These are phyloP conservation scores for Eilema caniola DNA, from an alignment of 2,888 invertebrate genomes.

Conservation along the genomic window DNA sequence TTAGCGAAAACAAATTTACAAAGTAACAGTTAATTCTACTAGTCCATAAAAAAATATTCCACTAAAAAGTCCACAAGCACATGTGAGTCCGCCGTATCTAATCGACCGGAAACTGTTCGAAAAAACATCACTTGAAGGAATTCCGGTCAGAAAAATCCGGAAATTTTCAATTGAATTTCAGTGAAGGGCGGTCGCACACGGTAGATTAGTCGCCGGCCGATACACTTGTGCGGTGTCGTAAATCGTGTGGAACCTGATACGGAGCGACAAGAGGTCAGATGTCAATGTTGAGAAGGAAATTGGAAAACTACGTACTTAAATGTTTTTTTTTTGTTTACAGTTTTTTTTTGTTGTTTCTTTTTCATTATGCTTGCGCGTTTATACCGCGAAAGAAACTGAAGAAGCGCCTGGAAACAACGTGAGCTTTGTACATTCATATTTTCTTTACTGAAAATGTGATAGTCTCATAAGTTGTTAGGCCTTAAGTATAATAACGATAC, in stretches of 20 bases:
- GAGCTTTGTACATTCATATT: no score
- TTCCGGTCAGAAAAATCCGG: conserved; percentile 62
- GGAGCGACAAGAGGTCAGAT: conserved; percentile 39
- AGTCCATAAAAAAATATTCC: background rate
- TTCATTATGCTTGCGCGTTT: background rate
- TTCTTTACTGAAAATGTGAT: no score
- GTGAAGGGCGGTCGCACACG: conserved; percentile 70
- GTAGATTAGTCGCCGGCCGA: conserved; percentile 75
- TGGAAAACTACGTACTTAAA: conserved; percentile 12
- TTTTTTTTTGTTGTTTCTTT: background rate
- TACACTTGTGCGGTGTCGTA: conserved; percentile 61
- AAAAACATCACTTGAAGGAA: conserved; percentile 76
- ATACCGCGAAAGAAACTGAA: background rate
- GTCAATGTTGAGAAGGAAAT: conserved; percentile 38
- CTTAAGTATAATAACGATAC: no score
- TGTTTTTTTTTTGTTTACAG: conserved; percentile 10
- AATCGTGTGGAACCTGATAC: conserved; percentile 69
- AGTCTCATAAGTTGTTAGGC: no score
- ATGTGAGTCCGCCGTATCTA: conserved; percentile 53
- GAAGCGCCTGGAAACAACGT: background rate
- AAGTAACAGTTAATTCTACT: background rate
- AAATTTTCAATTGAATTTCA: conserved; percentile 81
- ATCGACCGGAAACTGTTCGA: conserved; percentile 74
- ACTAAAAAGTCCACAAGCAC: conserved; percentile 11
- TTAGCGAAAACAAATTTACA: background rate